These are phyloP conservation scores for Tamandua tetradactyla DNA, from an alignment of 2,797 vertebrate genomes.

Conservation along the genomic window DNA sequence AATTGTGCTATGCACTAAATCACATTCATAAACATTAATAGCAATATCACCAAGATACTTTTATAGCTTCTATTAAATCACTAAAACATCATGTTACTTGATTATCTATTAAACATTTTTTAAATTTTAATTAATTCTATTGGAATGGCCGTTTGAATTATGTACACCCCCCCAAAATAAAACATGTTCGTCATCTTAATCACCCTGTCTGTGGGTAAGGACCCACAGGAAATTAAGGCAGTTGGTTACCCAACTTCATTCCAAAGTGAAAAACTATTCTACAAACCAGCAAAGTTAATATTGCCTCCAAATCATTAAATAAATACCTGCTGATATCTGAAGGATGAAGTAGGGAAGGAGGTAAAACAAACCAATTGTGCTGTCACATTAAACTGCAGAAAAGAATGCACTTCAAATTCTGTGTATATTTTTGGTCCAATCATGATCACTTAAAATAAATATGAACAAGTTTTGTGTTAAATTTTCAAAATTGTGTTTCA, in stretches of 20 bases:
- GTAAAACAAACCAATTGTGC: not conserved
- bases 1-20: not conserved
- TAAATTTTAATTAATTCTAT: too few species aligned
- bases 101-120: too few species aligned
- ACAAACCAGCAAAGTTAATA: slow-evolving; percentile 5
- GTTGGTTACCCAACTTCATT: not conserved
- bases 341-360: not conserved
- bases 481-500: slow-evolving; percentile 64
- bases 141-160: too few species aligned
- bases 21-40: not conserved
- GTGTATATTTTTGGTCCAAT: slow-evolving; percentile 38
- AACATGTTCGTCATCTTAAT: too few species aligned
- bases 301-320: slow-evolving; percentile 16
- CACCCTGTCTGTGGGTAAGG: too few species aligned
- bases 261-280: not conserved
- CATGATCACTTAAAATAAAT: slow-evolving; percentile 52
- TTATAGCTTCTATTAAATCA: not conserved
- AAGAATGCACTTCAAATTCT: slow-evolving; percentile 20
- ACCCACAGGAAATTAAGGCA: not conserved
- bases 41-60: not conserved
- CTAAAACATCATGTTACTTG: not conserved
- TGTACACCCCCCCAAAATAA: too few species aligned
- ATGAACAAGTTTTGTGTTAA: slow-evolving; percentile 11
- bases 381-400: slow-evolving; percentile 22
- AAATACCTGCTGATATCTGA: not conserved